A percentile compares a stretch with the other conserved stretches of the same genome.
Evolutionary conservation across 1,140 invertebrate species (phyloP).

Genomic region (Platyscapa corneri): DNA sequence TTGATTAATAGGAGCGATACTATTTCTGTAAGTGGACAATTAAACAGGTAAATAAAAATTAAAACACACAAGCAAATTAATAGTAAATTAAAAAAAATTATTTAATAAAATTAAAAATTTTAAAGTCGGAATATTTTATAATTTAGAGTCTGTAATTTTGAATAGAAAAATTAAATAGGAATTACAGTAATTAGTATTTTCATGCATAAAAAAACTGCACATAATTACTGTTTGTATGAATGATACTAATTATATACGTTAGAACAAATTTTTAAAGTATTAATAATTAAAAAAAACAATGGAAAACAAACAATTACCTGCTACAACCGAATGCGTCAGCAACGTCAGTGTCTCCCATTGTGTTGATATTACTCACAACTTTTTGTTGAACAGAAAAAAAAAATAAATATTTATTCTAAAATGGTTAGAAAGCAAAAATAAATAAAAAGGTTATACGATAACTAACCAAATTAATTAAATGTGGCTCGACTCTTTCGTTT

Average conservation of each 20-base stretch:
- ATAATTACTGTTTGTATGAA: neutral
- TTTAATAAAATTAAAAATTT: constrained; percentile 5
- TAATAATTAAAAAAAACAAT: constrained; percentile 5
- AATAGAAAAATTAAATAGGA: constrained; percentile 9
- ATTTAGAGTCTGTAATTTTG: neutral
- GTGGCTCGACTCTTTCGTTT: neutral
- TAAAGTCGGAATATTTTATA: neutral
- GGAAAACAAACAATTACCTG: constrained; percentile 58
- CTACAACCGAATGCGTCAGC: constrained; percentile 66
- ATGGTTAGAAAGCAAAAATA: neutral
- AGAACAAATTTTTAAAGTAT: neutral
- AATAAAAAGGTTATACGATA: no score
- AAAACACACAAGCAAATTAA: neutral
- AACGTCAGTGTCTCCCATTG: constrained; percentile 57
- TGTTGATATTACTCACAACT: constrained; percentile 7
- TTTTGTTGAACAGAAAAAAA: constrained; percentile 2
- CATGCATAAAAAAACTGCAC: neutral
- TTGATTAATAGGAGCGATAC: constrained; percentile 57
- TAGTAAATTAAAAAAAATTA: neutral
- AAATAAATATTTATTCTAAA: constrained; percentile 11
- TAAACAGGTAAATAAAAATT: neutral
- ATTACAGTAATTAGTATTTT: neutral
- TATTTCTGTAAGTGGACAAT: constrained; percentile 58
- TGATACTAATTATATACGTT: neutral
- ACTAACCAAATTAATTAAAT: neutral